Percentiles rank a stretch among this genome's conserved stretches.
phyloP scores from a whole-genome alignment of 2,113 vertebrate genomes.

The Callaeas wilsoni region DNA sequence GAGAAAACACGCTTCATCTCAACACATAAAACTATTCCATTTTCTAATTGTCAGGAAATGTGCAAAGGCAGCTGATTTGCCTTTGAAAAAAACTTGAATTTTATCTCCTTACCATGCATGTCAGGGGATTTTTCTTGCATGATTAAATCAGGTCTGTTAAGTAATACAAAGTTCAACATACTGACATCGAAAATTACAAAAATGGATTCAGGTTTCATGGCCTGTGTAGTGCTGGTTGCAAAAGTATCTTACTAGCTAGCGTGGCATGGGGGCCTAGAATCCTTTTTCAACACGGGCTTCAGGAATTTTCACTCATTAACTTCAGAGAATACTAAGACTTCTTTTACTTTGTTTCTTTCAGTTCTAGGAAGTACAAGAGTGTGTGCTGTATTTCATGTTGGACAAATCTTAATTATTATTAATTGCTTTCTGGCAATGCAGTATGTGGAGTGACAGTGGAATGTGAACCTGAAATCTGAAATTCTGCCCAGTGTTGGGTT shows the following conservation, averaged over 20 bases:
- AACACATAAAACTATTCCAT: neutral
- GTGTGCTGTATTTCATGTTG: neutral
- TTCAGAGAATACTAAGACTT: neutral
- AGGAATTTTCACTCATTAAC: neutral
- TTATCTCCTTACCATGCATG: neutral
- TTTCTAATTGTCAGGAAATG: neutral
- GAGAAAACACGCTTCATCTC: neutral
- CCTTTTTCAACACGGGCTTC: neutral
- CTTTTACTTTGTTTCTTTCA: neutral
- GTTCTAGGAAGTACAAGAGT: neutral
- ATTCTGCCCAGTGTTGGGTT: neutral
- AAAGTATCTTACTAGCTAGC: neutral
- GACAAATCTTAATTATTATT: constrained; percentile 22
- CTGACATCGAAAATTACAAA: neutral
- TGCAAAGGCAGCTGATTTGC: neutral
- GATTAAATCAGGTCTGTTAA: constrained; percentile 3
- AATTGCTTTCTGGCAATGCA: constrained; percentile 7
- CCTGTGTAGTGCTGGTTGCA: neutral
- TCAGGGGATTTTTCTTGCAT: neutral
- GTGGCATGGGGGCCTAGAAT: neutral
- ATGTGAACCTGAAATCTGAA: constrained; percentile 26
- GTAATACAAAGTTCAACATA: neutral
- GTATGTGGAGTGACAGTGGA: neutral
- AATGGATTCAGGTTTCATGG: neutral
- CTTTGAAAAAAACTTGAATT: neutral